phyloP scores from a whole-genome alignment of 2,888 invertebrate species.

The Mongoloraphidia duomilia region DNA sequence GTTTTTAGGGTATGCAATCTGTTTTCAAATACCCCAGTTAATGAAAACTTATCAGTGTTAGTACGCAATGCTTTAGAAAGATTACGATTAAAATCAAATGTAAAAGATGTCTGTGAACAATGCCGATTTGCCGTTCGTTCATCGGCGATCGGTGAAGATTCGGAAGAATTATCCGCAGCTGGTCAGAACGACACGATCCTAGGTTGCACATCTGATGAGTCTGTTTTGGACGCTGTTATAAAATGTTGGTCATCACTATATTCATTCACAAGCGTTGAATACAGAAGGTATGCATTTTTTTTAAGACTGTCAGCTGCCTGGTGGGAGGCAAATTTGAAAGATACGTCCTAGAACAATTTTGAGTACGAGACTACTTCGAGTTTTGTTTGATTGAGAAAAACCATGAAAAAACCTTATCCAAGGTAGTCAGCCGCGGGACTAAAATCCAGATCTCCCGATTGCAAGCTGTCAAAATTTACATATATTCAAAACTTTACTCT shows the following conservation, averaged over 20 bases:
- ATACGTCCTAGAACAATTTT: slow-evolving; percentile 1
- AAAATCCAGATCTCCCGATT: too few species aligned
- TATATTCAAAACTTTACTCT: too few species aligned
- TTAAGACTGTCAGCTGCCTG: not conserved
- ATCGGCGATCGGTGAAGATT: slow-evolving; percentile 64
- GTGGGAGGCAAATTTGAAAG: not conserved
- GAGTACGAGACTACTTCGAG: too few species aligned
- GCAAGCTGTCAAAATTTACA: too few species aligned
- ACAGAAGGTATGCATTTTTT: slow-evolving; percentile 46
- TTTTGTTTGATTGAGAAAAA: not conserved
- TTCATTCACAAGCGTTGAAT: slow-evolving; percentile 59
- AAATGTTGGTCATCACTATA: slow-evolving; percentile 77
- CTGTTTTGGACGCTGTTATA: slow-evolving; percentile 42
- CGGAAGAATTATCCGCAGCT: slow-evolving; percentile 63
- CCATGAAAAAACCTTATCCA: not conserved
- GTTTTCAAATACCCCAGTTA: slow-evolving; percentile 24
- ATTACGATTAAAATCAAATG: slow-evolving; percentile 19
- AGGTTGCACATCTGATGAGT: slow-evolving; percentile 40
- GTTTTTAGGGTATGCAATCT: slow-evolving; percentile 27
- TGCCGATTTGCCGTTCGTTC: slow-evolving; percentile 52
- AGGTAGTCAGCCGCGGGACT: too few species aligned
- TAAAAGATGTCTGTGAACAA: slow-evolving; percentile 21
- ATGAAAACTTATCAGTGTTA: slow-evolving; percentile 25
- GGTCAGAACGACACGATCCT: slow-evolving; percentile 73
- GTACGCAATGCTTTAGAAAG: slow-evolving; percentile 24